Evolutionary conservation across 2,888 invertebrate genomes (phyloP), one percentile per base, ranked within the genome.

Genomic region (Macroteleia sp.): DNA sequence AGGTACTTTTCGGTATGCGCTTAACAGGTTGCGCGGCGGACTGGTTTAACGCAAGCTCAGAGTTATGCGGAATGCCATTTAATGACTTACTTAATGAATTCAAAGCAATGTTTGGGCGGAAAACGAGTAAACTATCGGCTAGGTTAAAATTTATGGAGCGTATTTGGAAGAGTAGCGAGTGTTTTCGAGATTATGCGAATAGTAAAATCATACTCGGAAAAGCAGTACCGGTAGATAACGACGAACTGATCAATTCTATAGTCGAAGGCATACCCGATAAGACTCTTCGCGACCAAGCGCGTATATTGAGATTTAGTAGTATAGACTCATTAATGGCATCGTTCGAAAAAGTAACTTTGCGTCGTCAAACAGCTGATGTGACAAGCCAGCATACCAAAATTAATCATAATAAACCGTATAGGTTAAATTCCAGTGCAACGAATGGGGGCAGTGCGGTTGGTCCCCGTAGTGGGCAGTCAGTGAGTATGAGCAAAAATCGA

Each of bases 1-100:
- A 36, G 6, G 54, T 54, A 6, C 1, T 54, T 1, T 39, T 54
- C 10, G 10, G 42, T 19, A 57, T 57, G 57, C 57, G 57, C 12
- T 57, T 57, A 9, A 30, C 57, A 2, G 42, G 42, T 30, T 12
- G 17, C 2, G 56, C 56, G 12, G 25, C 39, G 0, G 54, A 54
- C 0, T 54, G 54, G 54, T 54, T 54, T 6, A 36, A 54, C 25
- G 17, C 54, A 6, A 32, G 30, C 0, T 14, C 50, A 2, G 50
- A 54, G 9, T 14, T 36, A 16, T 54, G 39, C 22, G 1, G 0
- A 3, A 9, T 20, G 16, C 14, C 54, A 8, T 54, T 36, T 39
- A 9, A 39, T 8, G 14, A n/a, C 8, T 8, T 54, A 10, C 20
- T 54, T 22, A 10, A 0, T 5, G 22, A 20, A 25, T 20, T 54